Conservation (phyloP, 1,140 invertebrate species). For the Lepeophtheirus salmonis region DNA sequence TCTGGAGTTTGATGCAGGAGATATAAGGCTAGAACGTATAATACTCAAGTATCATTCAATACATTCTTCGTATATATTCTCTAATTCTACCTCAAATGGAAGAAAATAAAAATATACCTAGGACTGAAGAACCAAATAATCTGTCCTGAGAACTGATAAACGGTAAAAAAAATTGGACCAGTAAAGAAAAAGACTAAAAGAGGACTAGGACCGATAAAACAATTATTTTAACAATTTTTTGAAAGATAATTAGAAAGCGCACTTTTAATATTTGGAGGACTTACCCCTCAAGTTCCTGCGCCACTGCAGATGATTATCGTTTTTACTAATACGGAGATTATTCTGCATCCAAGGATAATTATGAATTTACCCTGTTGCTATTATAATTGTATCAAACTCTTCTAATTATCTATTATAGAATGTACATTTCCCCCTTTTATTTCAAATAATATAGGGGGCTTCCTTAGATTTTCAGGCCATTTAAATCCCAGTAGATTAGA, state of each 20-base stretch:
- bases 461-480: constrained; percentile 17
- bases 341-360: constrained; percentile 27
- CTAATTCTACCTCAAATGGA: too few species aligned
- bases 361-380: constrained; percentile 29
- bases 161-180: too few species aligned
- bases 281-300: background rate
- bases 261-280: background rate
- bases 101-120: too few species aligned
- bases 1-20: too few species aligned
- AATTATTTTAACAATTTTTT: background rate
- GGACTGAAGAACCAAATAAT: too few species aligned
- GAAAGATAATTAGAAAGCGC: too few species aligned
- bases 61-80: too few species aligned
- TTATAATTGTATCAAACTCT: constrained; percentile 27
- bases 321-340: constrained; percentile 8
- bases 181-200: too few species aligned
- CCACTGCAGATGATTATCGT: background rate
- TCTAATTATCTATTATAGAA: constrained; percentile 26
- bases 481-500: constrained; percentile 19
- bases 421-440: constrained; percentile 24
- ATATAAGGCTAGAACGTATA: too few species aligned
- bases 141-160: too few species aligned
- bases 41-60: too few species aligned
- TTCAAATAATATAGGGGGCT: constrained; percentile 20
- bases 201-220: too few species aligned